These are phyloP conservation scores for Drosophila simulans DNA, from an alignment of 1,140 invertebrate genomes.

Conservation along the genomic window DNA sequence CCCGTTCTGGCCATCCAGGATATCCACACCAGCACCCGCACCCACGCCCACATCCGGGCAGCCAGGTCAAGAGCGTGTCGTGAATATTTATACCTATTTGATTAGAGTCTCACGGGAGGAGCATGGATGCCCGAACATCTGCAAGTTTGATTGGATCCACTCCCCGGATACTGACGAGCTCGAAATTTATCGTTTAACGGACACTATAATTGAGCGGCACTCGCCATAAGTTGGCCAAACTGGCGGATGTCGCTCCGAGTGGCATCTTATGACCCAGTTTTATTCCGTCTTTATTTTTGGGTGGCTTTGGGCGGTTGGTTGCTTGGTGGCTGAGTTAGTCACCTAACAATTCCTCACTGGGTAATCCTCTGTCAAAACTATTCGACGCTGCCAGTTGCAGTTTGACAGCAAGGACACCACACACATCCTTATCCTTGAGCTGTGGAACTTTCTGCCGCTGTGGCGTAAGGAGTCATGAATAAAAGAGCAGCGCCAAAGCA, in stretches of 20 bases:
- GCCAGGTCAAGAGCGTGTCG: slow-evolving; percentile 45
- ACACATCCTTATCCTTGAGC: not conserved
- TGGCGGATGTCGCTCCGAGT: not conserved
- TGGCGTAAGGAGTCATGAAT: slow-evolving; percentile 57
- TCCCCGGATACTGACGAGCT: slow-evolving; percentile 11
- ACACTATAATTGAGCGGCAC: slow-evolving; percentile 37
- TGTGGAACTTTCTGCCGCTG: slow-evolving; percentile 27
- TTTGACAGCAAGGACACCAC: not conserved
- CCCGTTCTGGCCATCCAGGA: too few relatives aligned
- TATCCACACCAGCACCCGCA: not conserved
- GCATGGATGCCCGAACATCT: slow-evolving; percentile 10
- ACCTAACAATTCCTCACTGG: not conserved
- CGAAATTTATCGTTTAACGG: slow-evolving; percentile 43
- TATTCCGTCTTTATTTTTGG: not conserved
- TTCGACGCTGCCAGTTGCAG: slow-evolving; percentile 1
- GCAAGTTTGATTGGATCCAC: slow-evolving; percentile 58
- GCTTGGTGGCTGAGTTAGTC: not conserved
- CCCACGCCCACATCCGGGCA: too few relatives aligned
- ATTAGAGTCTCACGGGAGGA: slow-evolving; percentile 47
- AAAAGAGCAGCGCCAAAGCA: slow-evolving; percentile 19
- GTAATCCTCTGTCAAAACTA: slow-evolving; percentile 9
- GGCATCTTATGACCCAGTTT: slow-evolving; percentile 1
- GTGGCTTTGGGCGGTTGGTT: not conserved
- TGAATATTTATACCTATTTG: slow-evolving; percentile 74
- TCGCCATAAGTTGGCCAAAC: slow-evolving; percentile 1